Evolutionary conservation across 2,888 invertebrate genomes (phyloP), one percentile per base, ranked within the genome.

Genomic region (Morpho helenor): DNA sequence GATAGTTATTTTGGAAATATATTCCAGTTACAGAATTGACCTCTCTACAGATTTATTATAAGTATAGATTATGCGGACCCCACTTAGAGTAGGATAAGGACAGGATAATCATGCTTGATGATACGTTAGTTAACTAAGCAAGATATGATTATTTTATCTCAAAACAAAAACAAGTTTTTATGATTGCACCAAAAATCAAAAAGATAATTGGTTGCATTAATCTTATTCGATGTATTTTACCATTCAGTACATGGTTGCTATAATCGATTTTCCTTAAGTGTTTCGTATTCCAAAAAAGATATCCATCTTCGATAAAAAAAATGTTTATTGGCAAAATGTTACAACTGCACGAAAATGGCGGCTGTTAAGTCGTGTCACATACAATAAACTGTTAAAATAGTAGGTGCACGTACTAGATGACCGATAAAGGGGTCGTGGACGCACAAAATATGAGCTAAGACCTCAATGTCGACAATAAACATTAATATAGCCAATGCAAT

Each of bases 401-500:
- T 82, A 75, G 75, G 77, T 78, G 78, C 88, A 83, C 72, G 81
- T 79, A 76, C 70, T 75, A 75, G 87, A 87, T 88, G 88, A 86
- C 88, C 84, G 88, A 88, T 88, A 87, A 84, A 77, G 72, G 72
- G 83, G 80, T 80, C 80, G 72, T 70, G 72, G 69, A 76, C 76
- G 75, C 73, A 79, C 76, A 70, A 61, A 79, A 80, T 81, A 78
- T 81, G 80, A 83, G 77, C 79, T 82, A 82, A 84, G 79, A 79
- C 76, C 70, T 77, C 79, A 81, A 79, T 80, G 81, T 78, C 77
- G 67, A 65, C 66, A 57, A 52, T 59, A 68, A 67, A 63, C 71
- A 68, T 74, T 73, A 70, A 71, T 75, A 72, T 66, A 66, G 61
- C 57, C 41, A 41, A 53, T 61, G 42, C 42, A 52, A 63, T 56